Evolutionary conservation across 2,113 vertebrate species (phyloP), one percentile per base, ranked within the genome.

Genomic region (Murina feae): DNA sequence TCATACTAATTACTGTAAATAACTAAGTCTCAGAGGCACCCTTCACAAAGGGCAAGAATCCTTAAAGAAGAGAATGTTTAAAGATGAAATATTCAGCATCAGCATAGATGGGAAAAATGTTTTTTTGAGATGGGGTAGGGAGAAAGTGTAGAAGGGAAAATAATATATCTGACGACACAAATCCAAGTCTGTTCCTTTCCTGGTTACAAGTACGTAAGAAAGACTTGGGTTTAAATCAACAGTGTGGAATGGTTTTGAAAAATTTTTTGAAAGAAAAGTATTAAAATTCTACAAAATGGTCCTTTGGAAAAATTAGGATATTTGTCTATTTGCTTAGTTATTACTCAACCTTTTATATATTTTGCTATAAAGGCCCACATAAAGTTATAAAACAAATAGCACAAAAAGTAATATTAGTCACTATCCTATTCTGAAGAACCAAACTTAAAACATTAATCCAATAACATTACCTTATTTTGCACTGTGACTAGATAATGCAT

Each of bases 371-470:
- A 83, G 25, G n/a, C 7, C 51, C 25, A 47, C 21, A 83, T 69
- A 93, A 63, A 93, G 42, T 44, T 93, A 78, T 39, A 91, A 75
- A 93, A 86, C 42, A 63, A 90, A 16, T 12, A 88, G 60, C 37
- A 95, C 6, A 86, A 14, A 58, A 72, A 74, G 2, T 44, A 78
- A 30, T 42, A 74, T 39, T 80, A 68, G 89, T 81, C 51, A 93
- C 11, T 68, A 60, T n/a, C n/a, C 8, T 71, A 94, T 44, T 69
- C 17, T 39, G 87, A 86, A 83, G 82, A 79, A 89, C 30, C 63
- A 94, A 83, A 89, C 74, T 90, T 94, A 86, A 94, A 91, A 83
- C 32, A 71, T 39, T 74, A 82, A 92, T 86, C 16, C 69, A 89
- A 6, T 66, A 84, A 93, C 12, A 80, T 60, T 17, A 83, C 55